A percentile compares a stretch with the other conserved stretches of the same genome.
These are phyloP conservation scores for Aythya fuligula DNA, from an alignment of 2,797 vertebrate species.

Conservation along the genomic window DNA sequence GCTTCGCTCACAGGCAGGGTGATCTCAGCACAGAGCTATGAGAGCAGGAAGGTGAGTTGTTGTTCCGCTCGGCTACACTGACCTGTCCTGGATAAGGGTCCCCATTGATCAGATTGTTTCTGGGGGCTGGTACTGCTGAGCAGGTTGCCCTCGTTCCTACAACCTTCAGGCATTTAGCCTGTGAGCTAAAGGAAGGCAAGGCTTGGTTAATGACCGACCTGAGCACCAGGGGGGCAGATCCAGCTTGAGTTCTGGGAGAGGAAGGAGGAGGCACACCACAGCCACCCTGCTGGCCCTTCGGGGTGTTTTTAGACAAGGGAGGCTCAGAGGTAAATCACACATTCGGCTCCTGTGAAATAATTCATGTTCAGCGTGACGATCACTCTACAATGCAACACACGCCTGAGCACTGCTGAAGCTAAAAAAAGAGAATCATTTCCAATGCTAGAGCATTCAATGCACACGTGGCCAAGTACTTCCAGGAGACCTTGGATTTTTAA, in stretches of 20 bases:
- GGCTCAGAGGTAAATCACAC: not conserved
- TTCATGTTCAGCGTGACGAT: accelerated
- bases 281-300: not conserved
- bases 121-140: not conserved
- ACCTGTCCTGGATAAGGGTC: not conserved
- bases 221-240: not conserved
- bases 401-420: not conserved
- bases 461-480: not conserved
- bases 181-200: not conserved
- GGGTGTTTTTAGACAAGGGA: not conserved
- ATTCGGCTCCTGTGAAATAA: not conserved
- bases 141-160: not conserved
- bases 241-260: not conserved
- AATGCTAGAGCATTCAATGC: not conserved
- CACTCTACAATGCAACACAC: not conserved
- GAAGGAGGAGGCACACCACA: not conserved
- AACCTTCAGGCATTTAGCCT: not conserved
- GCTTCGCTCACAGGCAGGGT: not conserved
- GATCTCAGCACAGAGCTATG: slow-evolving; percentile 15
- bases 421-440: not conserved
- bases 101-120: not conserved
- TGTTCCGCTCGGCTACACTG: not conserved
- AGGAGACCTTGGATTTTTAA: not conserved
- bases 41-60: not conserved
- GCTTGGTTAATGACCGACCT: not conserved